phyloP scores from a whole-genome alignment of 2,888 invertebrate species.

The Ctenicera cuprea region DNA sequence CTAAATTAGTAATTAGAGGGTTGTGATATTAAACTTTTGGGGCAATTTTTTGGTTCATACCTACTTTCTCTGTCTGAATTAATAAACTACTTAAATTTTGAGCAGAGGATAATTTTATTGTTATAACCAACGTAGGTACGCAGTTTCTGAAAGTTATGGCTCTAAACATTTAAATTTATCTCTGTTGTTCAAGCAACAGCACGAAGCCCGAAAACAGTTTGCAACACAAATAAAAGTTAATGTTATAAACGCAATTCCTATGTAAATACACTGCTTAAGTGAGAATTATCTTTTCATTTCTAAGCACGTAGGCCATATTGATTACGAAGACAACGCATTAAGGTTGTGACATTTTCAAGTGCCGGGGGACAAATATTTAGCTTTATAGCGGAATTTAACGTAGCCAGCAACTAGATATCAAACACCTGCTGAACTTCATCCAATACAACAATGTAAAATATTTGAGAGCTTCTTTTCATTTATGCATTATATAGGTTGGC shows the following conservation, averaged over 20 bases:
- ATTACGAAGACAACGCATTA: slow-evolving; percentile 3
- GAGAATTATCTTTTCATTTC: slow-evolving; percentile 19
- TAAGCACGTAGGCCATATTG: not conserved
- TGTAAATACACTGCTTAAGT: not conserved
- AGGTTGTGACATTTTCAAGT: slow-evolving; percentile 6
- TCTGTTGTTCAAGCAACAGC: not conserved
- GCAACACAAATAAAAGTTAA: not conserved
- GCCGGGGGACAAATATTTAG: slow-evolving; percentile 16
- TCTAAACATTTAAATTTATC: not conserved
- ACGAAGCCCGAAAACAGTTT: not conserved
- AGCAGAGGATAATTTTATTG: no score
- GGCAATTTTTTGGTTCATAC: no score
- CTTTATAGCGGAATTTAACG: slow-evolving; percentile 8
- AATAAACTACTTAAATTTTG: no score
- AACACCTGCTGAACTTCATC: not conserved
- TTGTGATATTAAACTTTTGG: no score
- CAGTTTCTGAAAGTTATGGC: not conserved
- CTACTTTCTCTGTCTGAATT: no score
- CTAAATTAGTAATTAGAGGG: no score
- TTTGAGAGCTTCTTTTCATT: not conserved
- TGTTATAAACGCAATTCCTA: not conserved
- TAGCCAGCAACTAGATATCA: not conserved
- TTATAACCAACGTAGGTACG: no score
- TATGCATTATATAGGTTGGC: not conserved
- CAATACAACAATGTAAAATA: not conserved